Conservation (phyloP, 2,888 invertebrate genomes). For the Tachina fera region DNA sequence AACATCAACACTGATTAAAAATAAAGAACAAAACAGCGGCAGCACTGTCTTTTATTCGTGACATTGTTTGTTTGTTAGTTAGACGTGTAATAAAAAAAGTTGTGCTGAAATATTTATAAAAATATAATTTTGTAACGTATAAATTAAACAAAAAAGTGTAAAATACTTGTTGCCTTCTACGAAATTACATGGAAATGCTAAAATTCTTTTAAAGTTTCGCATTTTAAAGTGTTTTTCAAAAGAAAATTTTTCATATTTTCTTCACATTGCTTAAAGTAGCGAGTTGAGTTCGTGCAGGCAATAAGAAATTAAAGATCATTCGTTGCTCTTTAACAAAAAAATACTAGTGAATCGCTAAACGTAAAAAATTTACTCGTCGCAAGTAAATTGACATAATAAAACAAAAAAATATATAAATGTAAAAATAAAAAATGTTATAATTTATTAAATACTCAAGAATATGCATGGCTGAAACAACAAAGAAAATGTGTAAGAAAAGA, state of each 20-base stretch:
- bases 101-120: slow-evolving; percentile 58
- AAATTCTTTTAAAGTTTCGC: slow-evolving; percentile 13
- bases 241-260: slow-evolving; percentile 49
- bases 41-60: slow-evolving; percentile 34
- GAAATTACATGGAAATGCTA: not conserved
- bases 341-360: slow-evolving; percentile 60
- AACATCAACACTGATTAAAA: slow-evolving; percentile 17
- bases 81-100: slow-evolving; percentile 52
- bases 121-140: slow-evolving; percentile 44
- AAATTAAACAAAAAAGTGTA: slow-evolving; percentile 37
- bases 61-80: slow-evolving; percentile 63
- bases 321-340: slow-evolving; percentile 53
- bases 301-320: slow-evolving; percentile 71
- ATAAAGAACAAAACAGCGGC: not conserved
- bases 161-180: not conserved
- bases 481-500: slow-evolving; percentile 42
- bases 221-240: slow-evolving; percentile 43
- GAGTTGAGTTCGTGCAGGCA: slow-evolving; percentile 59
- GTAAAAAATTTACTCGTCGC: slow-evolving; percentile 58
- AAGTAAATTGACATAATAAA: slow-evolving; percentile 70
- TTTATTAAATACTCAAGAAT: slow-evolving; percentile 44
- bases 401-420: slow-evolving; percentile 51
- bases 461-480: slow-evolving; percentile 12
- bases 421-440: slow-evolving; percentile 60
- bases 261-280: slow-evolving; percentile 65